Evolutionary conservation across 2,888 invertebrate species (phyloP), one percentile per base, ranked within the genome.

Genomic region (Stenolophus ochropezus): DNA sequence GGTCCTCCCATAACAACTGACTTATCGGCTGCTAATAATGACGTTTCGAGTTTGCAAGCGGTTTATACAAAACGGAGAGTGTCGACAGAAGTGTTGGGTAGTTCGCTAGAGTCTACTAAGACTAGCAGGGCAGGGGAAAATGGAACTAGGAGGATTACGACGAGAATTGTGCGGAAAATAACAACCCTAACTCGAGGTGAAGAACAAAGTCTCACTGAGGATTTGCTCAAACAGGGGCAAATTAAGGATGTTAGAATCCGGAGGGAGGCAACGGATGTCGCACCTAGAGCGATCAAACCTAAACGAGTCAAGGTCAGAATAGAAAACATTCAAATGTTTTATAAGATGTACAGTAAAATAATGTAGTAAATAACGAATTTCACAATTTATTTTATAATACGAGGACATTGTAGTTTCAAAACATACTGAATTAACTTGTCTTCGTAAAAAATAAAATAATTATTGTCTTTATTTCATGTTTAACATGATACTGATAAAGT

Each of bases 131-230:
- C 93, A 87, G 94, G 94, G 82, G 94, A 94, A 84, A 94, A 93
- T 87, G 96, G 96, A 49, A 94, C 94, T 87, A 92, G 95, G 83
- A 93, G 96, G 84, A 95, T 97, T 84, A 97, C 96, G 23, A 96
- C 96, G 56, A 93, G 96, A 87, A 95, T 97, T 83, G 94, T 97
- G 75, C 92, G 96, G 83, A 97, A 96, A 89, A 96, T 97, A 85
- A 97, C 97, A 42, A 97, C 97, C 1, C 88, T 97, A 85, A 95
- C 96, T 83, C 92, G 96, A 14, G 97, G 96, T 51, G 96, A 97
- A 88, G 96, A 97, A 88, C 93, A 94, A 85, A 92, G 93, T 83
- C 91, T 92, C 25, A 91, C 93, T 47, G 95, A 96, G 87, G 94
- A 95, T 87, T 88, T 95, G 85, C 90, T 92, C 73, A 92, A 92